Percentiles rank a stretch among this genome's conserved stretches.
Conservation (phyloP, 2,888 invertebrate genomes). For the Drosophila subquinaria region DNA sequence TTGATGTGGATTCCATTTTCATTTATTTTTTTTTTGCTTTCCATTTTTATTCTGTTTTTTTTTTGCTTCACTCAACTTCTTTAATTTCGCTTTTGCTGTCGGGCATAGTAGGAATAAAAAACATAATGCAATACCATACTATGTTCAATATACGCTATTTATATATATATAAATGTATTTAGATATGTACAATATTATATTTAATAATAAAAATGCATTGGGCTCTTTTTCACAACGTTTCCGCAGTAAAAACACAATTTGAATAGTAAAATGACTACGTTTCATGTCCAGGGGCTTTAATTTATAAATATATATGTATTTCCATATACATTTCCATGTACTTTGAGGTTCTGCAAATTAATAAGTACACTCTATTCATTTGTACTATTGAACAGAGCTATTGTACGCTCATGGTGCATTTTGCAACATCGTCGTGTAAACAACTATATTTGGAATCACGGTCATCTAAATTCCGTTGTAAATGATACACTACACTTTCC, state of each 20-base stretch:
- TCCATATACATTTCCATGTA: constrained; percentile 1
- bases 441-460: constrained; percentile 86
- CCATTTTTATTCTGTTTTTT: constrained; percentile 9
- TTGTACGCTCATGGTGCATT: constrained; percentile 77
- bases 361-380: too few species aligned
- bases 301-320: constrained; percentile 3
- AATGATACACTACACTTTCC: constrained; percentile 39
- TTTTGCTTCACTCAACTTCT: constrained; percentile 50
- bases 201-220: constrained; percentile 47
- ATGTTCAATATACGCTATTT: constrained; percentile 28
- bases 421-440: constrained; percentile 80
- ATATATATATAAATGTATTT: not conserved
- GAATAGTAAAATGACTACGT: constrained; percentile 16
- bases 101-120: constrained; percentile 41
- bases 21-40: constrained; percentile 5
- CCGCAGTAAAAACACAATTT: constrained; percentile 15
- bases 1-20: constrained; percentile 62
- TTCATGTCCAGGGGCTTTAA: constrained; percentile 31
- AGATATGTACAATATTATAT: constrained; percentile 24
- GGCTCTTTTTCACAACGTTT: constrained; percentile 24
- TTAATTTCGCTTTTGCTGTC: constrained; percentile 59
- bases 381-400: constrained; percentile 50
- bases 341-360: constrained; percentile 30
- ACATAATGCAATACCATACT: constrained; percentile 44
- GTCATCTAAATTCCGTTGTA: constrained; percentile 84